Evolutionary conservation across 1,140 invertebrate genomes (phyloP).

Genomic region (Cotesia chilonis): DNA sequence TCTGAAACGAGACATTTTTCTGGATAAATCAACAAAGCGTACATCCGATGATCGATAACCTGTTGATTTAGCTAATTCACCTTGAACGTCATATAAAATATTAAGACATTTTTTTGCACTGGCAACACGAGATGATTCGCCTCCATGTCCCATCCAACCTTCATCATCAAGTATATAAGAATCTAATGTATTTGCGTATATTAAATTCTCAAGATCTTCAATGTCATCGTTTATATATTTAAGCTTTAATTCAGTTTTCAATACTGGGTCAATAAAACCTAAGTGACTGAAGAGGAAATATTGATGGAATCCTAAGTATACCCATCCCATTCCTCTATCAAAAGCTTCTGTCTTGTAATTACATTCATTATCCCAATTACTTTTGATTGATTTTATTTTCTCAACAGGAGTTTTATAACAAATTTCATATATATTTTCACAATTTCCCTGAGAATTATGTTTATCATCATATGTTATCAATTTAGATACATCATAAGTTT

Average conservation of each 20-base stretch:
- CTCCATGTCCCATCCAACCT: slow-evolving; percentile 34
- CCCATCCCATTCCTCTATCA: slow-evolving; percentile 56
- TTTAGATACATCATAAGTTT: slow-evolving; percentile 26
- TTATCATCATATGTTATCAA: slow-evolving; percentile 25
- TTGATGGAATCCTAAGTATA: slow-evolving; percentile 59
- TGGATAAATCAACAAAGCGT: slow-evolving; percentile 65
- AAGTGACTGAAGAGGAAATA: slow-evolving; percentile 61
- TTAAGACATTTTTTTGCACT: slow-evolving; percentile 36
- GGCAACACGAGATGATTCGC: background rate
- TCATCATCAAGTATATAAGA: slow-evolving; percentile 44
- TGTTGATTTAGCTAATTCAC: slow-evolving; percentile 48
- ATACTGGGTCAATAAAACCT: slow-evolving; percentile 75
- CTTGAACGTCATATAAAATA: slow-evolving; percentile 40
- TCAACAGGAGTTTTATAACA: slow-evolving; percentile 1
- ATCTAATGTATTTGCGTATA: slow-evolving; percentile 49
- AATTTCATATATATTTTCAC: background rate
- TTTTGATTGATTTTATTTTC: slow-evolving; percentile 1
- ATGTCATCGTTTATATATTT: slow-evolving; percentile 74
- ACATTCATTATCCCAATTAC: slow-evolving; percentile 37
- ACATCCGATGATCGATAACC: slow-evolving; percentile 69
- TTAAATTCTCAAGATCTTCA: slow-evolving; percentile 46
- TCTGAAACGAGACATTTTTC: slow-evolving; percentile 50
- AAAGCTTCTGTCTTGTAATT: background rate
- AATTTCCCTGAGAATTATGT: background rate
- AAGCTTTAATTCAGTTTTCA: slow-evolving; percentile 75